Evolutionary conservation across 2,113 vertebrate species (phyloP).

Genomic region (Pterocles gutturalis): DNA sequence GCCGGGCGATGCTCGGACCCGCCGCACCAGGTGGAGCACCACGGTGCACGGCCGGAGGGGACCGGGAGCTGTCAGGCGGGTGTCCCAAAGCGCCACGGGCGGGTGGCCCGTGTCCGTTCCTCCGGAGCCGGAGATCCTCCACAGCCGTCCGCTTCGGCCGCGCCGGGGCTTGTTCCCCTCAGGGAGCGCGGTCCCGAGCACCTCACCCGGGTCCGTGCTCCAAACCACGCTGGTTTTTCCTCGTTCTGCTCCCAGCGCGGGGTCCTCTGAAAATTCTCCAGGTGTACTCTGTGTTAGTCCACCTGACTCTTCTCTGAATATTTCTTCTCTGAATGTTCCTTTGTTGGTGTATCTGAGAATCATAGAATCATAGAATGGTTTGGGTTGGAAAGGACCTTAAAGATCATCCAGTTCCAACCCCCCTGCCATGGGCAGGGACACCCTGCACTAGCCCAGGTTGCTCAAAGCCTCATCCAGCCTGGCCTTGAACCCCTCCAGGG

Average conservation of each 20-base stretch:
- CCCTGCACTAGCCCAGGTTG: too few species aligned
- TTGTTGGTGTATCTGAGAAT: neutral
- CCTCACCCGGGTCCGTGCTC: accelerated
- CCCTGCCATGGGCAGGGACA: too few species aligned
- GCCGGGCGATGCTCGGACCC: too few species aligned
- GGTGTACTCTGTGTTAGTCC: accelerated
- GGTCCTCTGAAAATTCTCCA: neutral
- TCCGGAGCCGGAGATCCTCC: accelerated
- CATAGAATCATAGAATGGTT: too few species aligned
- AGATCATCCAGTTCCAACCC: too few species aligned
- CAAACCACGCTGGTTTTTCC: accelerated
- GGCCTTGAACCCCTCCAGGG: too few species aligned
- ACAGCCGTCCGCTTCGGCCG: accelerated
- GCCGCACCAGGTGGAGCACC: too few species aligned
- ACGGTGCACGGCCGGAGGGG: too few species aligned
- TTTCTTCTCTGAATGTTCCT: neutral
- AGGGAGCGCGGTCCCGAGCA: too few species aligned
- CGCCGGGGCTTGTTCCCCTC: accelerated
- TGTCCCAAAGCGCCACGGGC: too few species aligned
- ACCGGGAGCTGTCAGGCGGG: accelerated
- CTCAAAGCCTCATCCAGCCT: too few species aligned
- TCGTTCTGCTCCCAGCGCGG: accelerated
- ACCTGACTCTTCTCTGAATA: neutral
- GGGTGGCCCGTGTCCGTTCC: accelerated
- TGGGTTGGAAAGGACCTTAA: too few species aligned